Base-by-base conservation (phyloP, 1,140 invertebrate species). In the Drusus annulatus region DNA sequence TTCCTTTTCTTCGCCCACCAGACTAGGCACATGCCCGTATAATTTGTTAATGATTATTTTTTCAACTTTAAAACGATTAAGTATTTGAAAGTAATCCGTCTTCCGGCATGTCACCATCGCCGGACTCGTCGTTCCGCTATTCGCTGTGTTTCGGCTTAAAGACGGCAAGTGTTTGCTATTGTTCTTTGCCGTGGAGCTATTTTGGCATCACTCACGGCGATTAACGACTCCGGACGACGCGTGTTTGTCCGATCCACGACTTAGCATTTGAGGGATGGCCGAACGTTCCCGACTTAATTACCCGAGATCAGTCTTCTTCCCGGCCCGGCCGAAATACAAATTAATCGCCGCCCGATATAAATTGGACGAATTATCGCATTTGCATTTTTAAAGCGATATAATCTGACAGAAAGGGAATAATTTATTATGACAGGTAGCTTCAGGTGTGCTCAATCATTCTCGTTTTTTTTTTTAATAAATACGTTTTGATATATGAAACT, bases 161-260 rank as follows among this genome's bases (percentile, higher is more conserved):
- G 28, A 65, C 36, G 36, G 21, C 23, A n/a, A 25, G 25, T 65
- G 62, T 65, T 65, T 65, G 8, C 62, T 65, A 65, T 65, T 65
- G 62, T 65, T 65, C 62, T 65, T 65, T 31, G 16, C 62, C n/a
- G 50, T 19, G 31, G 6, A 21, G 68, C 50, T 71, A 71, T 71
- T 71, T 71, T 51, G 3, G 16, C 36, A 71, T 50, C 68, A 71
- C 68, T 71, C 50, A 21, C 50, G 50, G 23, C 45, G 31, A 71
- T 50, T 71, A 51, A 71, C 25, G 45, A 51, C 68, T 17, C 63
- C 15, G 25, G 63, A 51, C 45, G 52, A 45, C 36, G 68, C 45
- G 68, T 71, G 5, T 68, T 68, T n/a, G 28, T 13, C 31, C 17
- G 63, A 45, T 45, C 13, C 7, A 1, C 63, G 31, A 45, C 63